Evolutionary conservation across 2,113 vertebrate species (phyloP).

Genomic region (Ameiurus melas): DNA sequence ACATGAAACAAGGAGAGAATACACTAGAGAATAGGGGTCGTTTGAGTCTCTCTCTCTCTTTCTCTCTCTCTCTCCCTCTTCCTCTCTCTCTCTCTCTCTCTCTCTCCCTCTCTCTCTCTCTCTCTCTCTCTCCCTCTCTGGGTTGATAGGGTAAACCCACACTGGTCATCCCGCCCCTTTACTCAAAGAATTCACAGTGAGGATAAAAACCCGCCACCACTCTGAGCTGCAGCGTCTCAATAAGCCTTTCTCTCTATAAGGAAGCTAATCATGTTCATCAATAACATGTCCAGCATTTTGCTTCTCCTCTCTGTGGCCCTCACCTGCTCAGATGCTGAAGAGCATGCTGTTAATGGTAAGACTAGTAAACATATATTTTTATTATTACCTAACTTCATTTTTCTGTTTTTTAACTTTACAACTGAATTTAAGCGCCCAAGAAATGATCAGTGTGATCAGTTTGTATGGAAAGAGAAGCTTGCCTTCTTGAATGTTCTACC

Average conservation of each 20-base stretch:
- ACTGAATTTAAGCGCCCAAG: not conserved
- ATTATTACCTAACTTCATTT: not conserved
- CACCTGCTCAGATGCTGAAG: conserved; percentile 63
- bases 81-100: not conserved
- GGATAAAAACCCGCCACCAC: conserved; percentile 64
- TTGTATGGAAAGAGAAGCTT: not conserved
- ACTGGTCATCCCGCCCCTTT: conserved; percentile 59
- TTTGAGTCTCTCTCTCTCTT: too few relatives aligned
- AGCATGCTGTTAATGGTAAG: conserved; percentile 72
- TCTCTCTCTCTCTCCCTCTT: not conserved
- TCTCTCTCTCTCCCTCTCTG: conserved; percentile 8
- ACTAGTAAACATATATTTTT: not conserved
- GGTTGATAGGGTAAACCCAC: conserved; percentile 17
- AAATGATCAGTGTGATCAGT: not conserved
- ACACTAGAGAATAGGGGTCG: not conserved
- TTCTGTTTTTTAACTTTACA: not conserved
- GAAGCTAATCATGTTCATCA: conserved; percentile 40
- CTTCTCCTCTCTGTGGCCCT: conserved; percentile 61
- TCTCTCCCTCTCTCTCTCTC: conserved; percentile 10
- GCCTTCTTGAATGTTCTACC: not conserved
- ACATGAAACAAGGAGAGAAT: not conserved
- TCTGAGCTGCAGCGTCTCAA: not conserved
- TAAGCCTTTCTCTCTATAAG: conserved; percentile 48
- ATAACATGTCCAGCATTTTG: conserved; percentile 64
- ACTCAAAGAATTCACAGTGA: conserved; percentile 37